phyloP scores from a whole-genome alignment of 37 sponge, comb jelly and placozoan species.

The Oscarella lobularis region DNA sequence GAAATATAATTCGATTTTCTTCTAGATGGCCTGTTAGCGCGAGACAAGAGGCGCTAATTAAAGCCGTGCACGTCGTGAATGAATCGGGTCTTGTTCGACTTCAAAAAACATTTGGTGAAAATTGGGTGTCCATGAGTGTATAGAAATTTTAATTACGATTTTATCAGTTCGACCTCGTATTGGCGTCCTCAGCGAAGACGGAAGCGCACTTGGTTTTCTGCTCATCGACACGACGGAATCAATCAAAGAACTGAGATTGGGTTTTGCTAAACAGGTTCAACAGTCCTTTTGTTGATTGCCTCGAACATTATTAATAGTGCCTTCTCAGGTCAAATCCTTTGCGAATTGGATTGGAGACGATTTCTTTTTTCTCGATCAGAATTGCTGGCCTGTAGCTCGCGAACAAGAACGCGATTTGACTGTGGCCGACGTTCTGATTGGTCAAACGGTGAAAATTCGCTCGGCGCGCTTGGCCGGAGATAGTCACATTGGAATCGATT shows the following conservation, averaged over 20 bases:
- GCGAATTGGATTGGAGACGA: background rate
- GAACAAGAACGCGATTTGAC: slow-evolving; percentile 31
- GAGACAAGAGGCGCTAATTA: background rate
- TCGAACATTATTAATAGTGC: background rate
- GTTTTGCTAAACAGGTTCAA: slow-evolving; percentile 29
- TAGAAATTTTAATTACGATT: background rate
- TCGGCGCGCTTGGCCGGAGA: no score
- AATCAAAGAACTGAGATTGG: slow-evolving; percentile 8
- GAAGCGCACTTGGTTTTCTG: slow-evolving; percentile 36
- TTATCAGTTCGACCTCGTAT: background rate
- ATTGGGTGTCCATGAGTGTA: background rate
- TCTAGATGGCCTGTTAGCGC: slow-evolving; percentile 8
- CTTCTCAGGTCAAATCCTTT: background rate
- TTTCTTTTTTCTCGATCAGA: slow-evolving; percentile 43
- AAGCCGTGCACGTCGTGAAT: slow-evolving; percentile 4
- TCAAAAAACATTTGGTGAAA: background rate
- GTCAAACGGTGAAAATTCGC: background rate
- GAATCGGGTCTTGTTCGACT: background rate
- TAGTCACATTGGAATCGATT: no score
- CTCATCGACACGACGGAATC: slow-evolving; percentile 11
- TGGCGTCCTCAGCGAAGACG: background rate
- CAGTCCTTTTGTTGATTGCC: slow-evolving; percentile 9
- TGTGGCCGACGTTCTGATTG: slow-evolving; percentile 12
- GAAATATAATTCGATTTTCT: background rate
- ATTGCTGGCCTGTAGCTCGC: slow-evolving; percentile 52